Evolutionary conservation across 2,797 vertebrate species (phyloP), one percentile per base, ranked within the genome.

Genomic region (Arremon aurantiirostris): DNA sequence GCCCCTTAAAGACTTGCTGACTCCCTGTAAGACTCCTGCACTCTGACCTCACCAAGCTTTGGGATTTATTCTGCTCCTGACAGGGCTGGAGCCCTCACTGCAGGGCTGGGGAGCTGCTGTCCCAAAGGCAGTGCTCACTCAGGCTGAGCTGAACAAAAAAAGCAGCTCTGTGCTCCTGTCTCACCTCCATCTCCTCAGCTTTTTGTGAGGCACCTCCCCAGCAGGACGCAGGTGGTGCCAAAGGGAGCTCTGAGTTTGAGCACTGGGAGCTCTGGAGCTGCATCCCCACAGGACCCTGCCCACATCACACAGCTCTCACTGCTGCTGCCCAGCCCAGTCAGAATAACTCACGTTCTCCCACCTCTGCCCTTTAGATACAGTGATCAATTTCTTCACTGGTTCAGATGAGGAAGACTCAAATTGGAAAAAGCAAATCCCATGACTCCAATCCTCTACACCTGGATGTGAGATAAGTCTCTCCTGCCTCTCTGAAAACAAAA

Each of bases 21-120:
- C 26, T 28, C 37, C 21, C 72, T 39, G 9, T 1, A 34, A 28
- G 71, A 37, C 20, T 86, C 42, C 47, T 68, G 49, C 46, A 39
- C 22, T 6, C 2, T 6, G 17, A n/a, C n/a, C 23, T 61, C 44
- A 13, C 50, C 53, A 80, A 0, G 3, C 52, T 28, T 5, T 17
- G 20, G 60, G 52, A 50, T 47, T 66, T 13, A 24, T 14, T 6
- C 47, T 70, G 42, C 30, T 66, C 52, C 56, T 30, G 22, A 7
- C 47, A 80, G 20, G 65, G 5, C 34, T 41, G 61, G 21, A 41
- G 35, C 41, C 28, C n/a, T 21, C 13, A 1, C n/a, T 24, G 56
- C 52, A 22, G 39, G 61, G 68, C 68, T 50, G 23, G 21, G 55
- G 27, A 64, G 9, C n/a, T 12, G 4, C 34, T 69, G 27, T 8